phyloP scores from a whole-genome alignment of 2,113 vertebrate genomes.

The Saguinus imperator region DNA sequence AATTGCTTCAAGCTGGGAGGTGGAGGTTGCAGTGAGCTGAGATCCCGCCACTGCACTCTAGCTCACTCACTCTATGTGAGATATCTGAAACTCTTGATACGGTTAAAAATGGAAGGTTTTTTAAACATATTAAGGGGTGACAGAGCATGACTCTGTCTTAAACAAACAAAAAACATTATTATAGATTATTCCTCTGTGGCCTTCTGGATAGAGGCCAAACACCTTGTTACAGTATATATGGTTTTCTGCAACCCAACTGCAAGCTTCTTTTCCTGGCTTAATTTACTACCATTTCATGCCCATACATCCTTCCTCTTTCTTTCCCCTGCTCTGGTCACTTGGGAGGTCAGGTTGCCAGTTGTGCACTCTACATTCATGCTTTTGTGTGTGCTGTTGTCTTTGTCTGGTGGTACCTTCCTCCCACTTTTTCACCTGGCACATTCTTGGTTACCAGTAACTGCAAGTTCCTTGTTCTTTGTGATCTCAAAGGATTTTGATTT shows the following conservation, averaged over 20 bases:
- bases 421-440: background rate
- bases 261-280: slow-evolving; percentile 40
- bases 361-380: background rate
- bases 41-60: too few species aligned
- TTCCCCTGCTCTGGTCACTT: background rate
- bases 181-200: background rate
- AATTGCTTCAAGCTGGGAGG: too few species aligned
- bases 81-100: slow-evolving; percentile 11
- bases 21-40: too few species aligned
- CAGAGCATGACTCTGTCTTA: too few species aligned
- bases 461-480: slow-evolving; percentile 19
- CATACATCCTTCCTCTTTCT: background rate
- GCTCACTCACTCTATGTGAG: background rate
- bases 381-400: background rate
- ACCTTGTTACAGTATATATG: background rate
- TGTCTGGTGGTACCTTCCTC: background rate
- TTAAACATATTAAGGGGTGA: background rate
- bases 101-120: slow-evolving; percentile 48
- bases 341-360: background rate
- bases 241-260: background rate
- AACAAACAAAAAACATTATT: background rate
- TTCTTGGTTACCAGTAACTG: background rate
- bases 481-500: slow-evolving; percentile 45
- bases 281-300: background rate
- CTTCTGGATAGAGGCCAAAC: background rate